A percentile compares a stretch with the other conserved stretches of the same genome.
Evolutionary conservation across 2,888 invertebrate genomes (phyloP).

Genomic region (Cataglyphis rosenhaueri): DNA sequence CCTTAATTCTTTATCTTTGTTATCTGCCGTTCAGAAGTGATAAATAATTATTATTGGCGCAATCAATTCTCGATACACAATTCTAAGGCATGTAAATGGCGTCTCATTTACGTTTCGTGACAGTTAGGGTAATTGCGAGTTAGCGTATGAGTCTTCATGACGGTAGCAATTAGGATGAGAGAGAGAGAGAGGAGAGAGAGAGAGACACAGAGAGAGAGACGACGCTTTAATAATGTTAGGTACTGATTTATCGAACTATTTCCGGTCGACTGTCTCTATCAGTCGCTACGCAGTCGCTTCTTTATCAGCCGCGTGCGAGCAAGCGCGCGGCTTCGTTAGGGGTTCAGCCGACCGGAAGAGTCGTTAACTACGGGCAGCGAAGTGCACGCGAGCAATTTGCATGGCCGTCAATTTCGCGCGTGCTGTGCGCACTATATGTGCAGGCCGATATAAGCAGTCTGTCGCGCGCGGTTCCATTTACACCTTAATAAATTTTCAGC

Average conservation of each 20-base stretch:
- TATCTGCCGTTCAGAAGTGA: not conserved
- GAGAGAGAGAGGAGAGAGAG: not conserved
- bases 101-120: constrained; percentile 24
- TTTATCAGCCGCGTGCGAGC: constrained; percentile 16
- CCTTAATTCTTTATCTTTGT: not conserved
- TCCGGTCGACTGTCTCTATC: constrained; percentile 10
- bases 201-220: not conserved
- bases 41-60: not conserved
- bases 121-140: constrained; percentile 37
- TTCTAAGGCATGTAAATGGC: constrained; percentile 30
- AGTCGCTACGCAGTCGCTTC: not conserved
- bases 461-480: constrained; percentile 26
- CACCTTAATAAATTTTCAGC: constrained; percentile 41
- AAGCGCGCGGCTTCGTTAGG: constrained; percentile 37
- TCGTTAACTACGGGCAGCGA: constrained; percentile 46
- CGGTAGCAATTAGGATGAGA: not conserved
- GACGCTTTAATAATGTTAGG: not conserved
- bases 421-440: constrained; percentile 11
- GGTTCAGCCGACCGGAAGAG: constrained; percentile 38
- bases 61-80: constrained; percentile 11
- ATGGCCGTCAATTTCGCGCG: constrained; percentile 53
- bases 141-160: constrained; percentile 21
- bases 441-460: constrained; percentile 16
- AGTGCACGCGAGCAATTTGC: constrained; percentile 58
- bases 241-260: constrained; percentile 46